A percentile compares a stretch with the other conserved stretches of the same genome.
Evolutionary conservation across 1,140 invertebrate species (phyloP).

Genomic region (Pectinophora gossypiella): DNA sequence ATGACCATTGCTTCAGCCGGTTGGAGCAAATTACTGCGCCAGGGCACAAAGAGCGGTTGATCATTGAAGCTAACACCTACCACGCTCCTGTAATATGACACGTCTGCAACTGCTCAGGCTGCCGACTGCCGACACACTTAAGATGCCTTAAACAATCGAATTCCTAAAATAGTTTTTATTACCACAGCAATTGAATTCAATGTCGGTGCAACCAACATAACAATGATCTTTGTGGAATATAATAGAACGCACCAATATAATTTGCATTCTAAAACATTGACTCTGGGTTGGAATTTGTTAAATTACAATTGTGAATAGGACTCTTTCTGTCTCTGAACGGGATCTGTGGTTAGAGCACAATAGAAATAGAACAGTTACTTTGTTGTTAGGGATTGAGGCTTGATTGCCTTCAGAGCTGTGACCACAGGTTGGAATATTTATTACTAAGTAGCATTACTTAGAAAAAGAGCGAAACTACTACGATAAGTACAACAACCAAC

Average conservation of each 20-base stretch:
- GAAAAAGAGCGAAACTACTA: too few relatives aligned
- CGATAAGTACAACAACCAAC: too few relatives aligned
- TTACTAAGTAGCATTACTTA: too few relatives aligned
- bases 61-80: constrained; percentile 41
- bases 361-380: constrained; percentile 29
- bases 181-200: constrained; percentile 51
- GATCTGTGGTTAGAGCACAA: constrained; percentile 38
- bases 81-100: constrained; percentile 47
- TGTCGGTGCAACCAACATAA: constrained; percentile 35
- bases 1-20: constrained; percentile 10
- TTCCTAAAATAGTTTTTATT: constrained; percentile 59
- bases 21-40: background rate
- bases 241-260: constrained; percentile 26
- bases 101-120: constrained; percentile 38
- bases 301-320: constrained; percentile 28
- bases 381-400: constrained; percentile 17
- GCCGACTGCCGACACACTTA: constrained; percentile 34
- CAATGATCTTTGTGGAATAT: constrained; percentile 38
- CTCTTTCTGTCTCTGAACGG: constrained; percentile 22
- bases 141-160: constrained; percentile 45
- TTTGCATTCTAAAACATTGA: constrained; percentile 33
- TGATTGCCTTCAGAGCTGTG: background rate
- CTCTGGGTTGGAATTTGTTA: constrained; percentile 15
- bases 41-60: constrained; percentile 34
- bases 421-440: background rate